Evolutionary conservation across 2,113 vertebrate species (phyloP), one percentile per base, ranked within the genome.

Genomic region (Scomber scombrus): DNA sequence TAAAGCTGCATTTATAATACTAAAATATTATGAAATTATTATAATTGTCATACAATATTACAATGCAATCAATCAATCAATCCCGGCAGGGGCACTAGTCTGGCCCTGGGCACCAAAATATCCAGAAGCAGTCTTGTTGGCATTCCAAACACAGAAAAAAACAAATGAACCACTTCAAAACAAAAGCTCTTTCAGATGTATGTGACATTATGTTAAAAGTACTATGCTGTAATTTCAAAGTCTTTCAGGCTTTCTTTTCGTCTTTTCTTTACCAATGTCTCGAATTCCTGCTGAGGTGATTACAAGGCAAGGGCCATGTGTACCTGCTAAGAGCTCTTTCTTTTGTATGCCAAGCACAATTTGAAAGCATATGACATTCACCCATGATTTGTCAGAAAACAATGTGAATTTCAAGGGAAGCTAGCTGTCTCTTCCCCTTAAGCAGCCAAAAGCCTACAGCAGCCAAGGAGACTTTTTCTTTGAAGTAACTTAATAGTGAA

Each of bases 251-350:
- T 49, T n/a, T 34, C 4, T 75, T 61, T 78, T 21, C 34, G 15
- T 14, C 10, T 75, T 52, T 60, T 19, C 43, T 70, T 61, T 50
- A 18, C 40, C 58, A 51, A 43, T 54, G 40, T 46, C 58, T 78
- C 61, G 9, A 79, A 71, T 68, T 82, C 46, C 66, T 87, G 75
- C 69, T 70, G 62, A 70, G 49, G 61, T 71, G 63, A 82, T 80
- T 75, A 75, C 52, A 61, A 49, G 5, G 23, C 52, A 61, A 49
- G 5, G 23, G 19, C 49, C 1, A 11, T 0, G 4, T 75, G 55
- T 71, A 75, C 21, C 68, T 67, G 55, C 63, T 75, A 15, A 21
- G 26, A 81, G 58, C 19, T 64, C 65, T 75, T 77, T 40, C 16
- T 56, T 81, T 70, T 65, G 57, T 75, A 40, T n/a, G 75, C 47